Conservation (phyloP, 1,140 invertebrate species). For the Philotrypesis tridentata region DNA sequence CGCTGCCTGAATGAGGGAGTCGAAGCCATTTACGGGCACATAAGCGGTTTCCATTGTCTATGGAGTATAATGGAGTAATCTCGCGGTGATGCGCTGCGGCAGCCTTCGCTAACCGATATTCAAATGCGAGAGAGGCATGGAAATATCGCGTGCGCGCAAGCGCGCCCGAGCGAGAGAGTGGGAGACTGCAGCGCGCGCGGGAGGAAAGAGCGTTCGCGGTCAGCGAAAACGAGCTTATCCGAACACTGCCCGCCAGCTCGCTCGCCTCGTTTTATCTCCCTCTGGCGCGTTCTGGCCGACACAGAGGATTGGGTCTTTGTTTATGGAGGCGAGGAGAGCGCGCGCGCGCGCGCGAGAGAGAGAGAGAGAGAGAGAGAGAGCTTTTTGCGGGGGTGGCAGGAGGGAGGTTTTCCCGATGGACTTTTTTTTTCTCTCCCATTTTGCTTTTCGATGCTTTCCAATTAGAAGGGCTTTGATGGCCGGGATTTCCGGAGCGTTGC, state of each 20-base stretch:
- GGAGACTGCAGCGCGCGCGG: too few species aligned
- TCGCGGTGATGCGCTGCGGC: slow-evolving; percentile 71
- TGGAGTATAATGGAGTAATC: slow-evolving; percentile 73
- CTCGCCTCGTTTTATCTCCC: not conserved
- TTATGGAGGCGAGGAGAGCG: not conserved
- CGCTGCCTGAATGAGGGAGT: slow-evolving; percentile 53
- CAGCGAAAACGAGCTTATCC: slow-evolving; percentile 58
- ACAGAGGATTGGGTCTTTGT: not conserved
- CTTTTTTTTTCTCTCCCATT: not conserved
- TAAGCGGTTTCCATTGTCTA: slow-evolving; percentile 73
- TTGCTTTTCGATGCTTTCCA: not conserved
- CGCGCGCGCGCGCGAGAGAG: too few species aligned
- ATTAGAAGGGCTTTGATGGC: not conserved
- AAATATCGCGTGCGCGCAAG: slow-evolving; percentile 59
- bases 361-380: too few species aligned
- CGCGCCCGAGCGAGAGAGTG: not conserved
- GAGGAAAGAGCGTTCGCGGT: slow-evolving; percentile 47
- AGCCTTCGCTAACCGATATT: slow-evolving; percentile 67
- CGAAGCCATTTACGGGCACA: slow-evolving; percentile 71
- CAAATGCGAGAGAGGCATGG: slow-evolving; percentile 67
- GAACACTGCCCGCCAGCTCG: slow-evolving; percentile 44
- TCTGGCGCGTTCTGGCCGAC: too few species aligned
- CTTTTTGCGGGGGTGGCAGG: not conserved
- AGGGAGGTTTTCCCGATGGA: too few species aligned
- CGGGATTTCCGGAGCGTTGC: not conserved